A percentile compares a stretch with the other conserved stretches of the same genome.
Evolutionary conservation across 2,888 invertebrate species (phyloP).

Genomic region (Bugula neritina): DNA sequence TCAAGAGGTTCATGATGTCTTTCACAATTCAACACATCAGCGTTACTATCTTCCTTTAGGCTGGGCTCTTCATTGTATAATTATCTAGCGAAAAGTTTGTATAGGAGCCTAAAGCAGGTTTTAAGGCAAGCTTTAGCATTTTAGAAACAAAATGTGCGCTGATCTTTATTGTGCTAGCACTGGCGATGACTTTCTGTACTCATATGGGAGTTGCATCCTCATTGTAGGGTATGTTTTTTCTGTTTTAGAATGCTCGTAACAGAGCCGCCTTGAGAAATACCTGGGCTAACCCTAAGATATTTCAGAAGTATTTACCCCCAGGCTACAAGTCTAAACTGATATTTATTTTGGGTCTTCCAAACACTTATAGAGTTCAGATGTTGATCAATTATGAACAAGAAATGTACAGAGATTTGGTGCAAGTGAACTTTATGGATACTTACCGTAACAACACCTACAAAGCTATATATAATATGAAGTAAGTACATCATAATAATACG

Average conservation of each 20-base stretch:
- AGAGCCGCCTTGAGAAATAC: neutral
- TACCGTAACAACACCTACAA: constrained; percentile 22
- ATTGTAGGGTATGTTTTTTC: too few relatives aligned
- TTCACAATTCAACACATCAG: too few relatives aligned
- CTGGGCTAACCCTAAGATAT: neutral
- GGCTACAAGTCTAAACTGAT: neutral
- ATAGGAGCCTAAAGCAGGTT: too few relatives aligned
- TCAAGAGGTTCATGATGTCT: too few relatives aligned
- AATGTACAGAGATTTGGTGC: neutral
- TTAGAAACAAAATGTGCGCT: too few relatives aligned
- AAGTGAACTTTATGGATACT: neutral
- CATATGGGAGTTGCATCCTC: too few relatives aligned
- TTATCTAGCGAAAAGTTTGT: too few relatives aligned
- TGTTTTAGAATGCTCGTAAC: neutral
- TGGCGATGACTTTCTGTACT: too few relatives aligned
- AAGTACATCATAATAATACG: neutral
- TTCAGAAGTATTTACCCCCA: neutral
- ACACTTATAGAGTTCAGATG: neutral
- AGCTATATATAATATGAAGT: constrained; percentile 22
- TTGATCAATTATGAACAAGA: constrained; percentile 9
- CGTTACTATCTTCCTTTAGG: too few relatives aligned
- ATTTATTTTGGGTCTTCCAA: neutral
- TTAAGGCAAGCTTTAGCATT: too few relatives aligned
- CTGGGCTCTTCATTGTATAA: too few relatives aligned
- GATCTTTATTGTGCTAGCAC: too few relatives aligned